A percentile compares a stretch with the other conserved stretches of the same genome.
phyloP scores from a whole-genome alignment of 2,113 vertebrate genomes.

The Capricornis sumatraensis region DNA sequence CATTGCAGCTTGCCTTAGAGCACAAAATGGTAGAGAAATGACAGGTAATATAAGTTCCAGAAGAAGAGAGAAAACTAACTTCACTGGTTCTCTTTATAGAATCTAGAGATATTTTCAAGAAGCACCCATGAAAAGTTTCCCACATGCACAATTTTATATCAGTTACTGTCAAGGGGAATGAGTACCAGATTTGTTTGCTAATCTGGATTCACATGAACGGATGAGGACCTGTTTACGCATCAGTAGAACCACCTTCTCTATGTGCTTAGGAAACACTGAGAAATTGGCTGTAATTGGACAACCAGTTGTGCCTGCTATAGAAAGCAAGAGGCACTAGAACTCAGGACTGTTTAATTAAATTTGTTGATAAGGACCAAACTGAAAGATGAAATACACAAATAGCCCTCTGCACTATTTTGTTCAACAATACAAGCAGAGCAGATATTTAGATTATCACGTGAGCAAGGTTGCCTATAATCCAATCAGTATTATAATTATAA shows the following conservation, averaged over 20 bases:
- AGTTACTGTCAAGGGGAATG: background rate
- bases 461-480: background rate
- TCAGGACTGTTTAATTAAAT: background rate
- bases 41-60: background rate
- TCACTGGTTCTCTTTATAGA: background rate
- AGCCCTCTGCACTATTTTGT: background rate
- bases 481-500: background rate
- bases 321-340: background rate
- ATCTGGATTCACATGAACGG: background rate
- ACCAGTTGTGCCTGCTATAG: background rate
- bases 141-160: background rate
- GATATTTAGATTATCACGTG: background rate
- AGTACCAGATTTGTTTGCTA: background rate
- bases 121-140: background rate
- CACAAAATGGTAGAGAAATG: background rate
- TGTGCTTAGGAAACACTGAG: background rate
- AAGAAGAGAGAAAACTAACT: background rate
- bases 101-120: background rate
- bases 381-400: background rate
- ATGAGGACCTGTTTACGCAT: background rate
- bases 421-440: background rate
- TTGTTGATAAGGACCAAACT: background rate
- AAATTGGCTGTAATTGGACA: background rate
- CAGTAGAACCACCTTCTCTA: background rate
- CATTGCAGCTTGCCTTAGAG: background rate